Conservation (phyloP, 2,888 invertebrate genomes). For the Odontocerum albicorne region DNA sequence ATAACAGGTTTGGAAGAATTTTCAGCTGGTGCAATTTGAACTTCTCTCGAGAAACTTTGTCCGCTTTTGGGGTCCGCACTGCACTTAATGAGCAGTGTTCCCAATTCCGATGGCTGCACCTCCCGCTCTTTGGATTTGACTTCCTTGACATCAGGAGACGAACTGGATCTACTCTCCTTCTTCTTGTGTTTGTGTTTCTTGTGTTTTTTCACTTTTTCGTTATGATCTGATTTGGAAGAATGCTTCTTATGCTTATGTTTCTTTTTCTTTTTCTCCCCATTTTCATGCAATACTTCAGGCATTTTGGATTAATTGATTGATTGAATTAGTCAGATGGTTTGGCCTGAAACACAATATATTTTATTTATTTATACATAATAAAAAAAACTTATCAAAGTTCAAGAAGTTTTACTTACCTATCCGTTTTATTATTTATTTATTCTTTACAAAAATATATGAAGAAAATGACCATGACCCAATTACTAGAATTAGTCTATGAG, state of each 20-base stretch:
- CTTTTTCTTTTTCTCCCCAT: slow-evolving; percentile 31
- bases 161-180: slow-evolving; percentile 49
- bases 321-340: no score
- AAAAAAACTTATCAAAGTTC: no score
- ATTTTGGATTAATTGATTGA: no score
- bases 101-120: slow-evolving; percentile 33
- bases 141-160: slow-evolving; percentile 49
- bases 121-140: slow-evolving; percentile 41
- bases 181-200: slow-evolving; percentile 72
- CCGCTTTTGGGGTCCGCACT: slow-evolving; percentile 28
- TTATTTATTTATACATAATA: no score
- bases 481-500: no score
- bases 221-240: slow-evolving; percentile 24
- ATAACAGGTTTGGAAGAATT: slow-evolving; percentile 25
- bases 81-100: slow-evolving; percentile 38
- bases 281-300: slow-evolving; percentile 29
- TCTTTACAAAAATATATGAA: no score
- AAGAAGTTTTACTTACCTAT: no score
- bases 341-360: no score
- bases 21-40: slow-evolving; percentile 40
- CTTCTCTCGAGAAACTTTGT: slow-evolving; percentile 33
- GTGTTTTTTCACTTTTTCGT: slow-evolving; percentile 52
- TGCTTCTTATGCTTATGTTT: slow-evolving; percentile 31
- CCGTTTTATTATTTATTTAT: no score
- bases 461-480: no score